Base-by-base conservation (phyloP, 2,797 vertebrate species). In the Acrossocheilus wenchowensis region DNA sequence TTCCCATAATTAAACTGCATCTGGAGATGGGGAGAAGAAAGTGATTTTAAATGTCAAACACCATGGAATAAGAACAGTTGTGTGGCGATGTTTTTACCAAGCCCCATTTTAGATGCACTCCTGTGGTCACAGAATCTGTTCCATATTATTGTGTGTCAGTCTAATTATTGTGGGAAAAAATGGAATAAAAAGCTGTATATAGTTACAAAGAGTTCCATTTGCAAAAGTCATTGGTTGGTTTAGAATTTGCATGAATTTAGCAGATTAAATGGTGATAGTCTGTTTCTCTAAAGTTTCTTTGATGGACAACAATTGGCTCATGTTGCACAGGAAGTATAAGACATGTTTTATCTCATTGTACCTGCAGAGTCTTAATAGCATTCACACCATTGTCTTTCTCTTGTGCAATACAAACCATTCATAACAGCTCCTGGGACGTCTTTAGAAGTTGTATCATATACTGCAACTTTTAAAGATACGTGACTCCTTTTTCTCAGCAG, bases 381-480 rank as follows among this genome's bases (percentile, higher is more conserved):
- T 78, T 71, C 52, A 50, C 82, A 30, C 54, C 71, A 30, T 81
- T 73, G 71, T 78, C 83, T 86, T 80, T 77, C 57, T 81, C 54
- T 17, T 34, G 54, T 85, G 50, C 72, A 54, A 39, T 45, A 36
- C 75, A 82, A 36, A 43, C 77, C 77, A 71, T 84, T 79, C 79
- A 68, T 80, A 30, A 78, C 11, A 50, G 57, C 68, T n/a, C 43
- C 30, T 77, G 83, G 45, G 62, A 72, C 73, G 60, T 34, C 43
- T 86, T 85, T 87, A 83, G 83, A 86, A 87, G 88, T 84, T 57
- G 45, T 79, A 71, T 89, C 83, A 81, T 71, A 75, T 88, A 57
- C 87, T 82, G 30, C 30, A 81, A 78, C 14, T 45, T 75, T 64
- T 77, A 30, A 69, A 78, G 72, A 71, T 62, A 82, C 23, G 11